phyloP scores from a whole-genome alignment of 1,140 invertebrate genomes.

The Caenorhabditis remanei region DNA sequence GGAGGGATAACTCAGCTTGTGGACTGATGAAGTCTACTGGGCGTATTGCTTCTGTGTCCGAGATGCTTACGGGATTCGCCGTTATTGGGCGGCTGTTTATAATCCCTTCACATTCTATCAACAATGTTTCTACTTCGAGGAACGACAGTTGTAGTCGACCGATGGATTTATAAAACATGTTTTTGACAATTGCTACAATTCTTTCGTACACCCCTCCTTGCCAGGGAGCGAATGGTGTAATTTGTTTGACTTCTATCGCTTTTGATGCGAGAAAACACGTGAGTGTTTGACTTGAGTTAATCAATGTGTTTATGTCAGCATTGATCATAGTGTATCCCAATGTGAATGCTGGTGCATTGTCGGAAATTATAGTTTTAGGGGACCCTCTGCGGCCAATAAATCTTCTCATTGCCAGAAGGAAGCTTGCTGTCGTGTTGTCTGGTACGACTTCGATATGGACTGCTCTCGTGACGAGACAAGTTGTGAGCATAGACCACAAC shows the following conservation, averaged over 20 bases:
- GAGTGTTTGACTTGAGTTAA: conserved; percentile 3
- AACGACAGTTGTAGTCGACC: not conserved
- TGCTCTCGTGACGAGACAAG: conserved; percentile 36
- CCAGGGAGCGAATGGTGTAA: conserved; percentile 48
- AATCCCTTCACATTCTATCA: conserved; percentile 51
- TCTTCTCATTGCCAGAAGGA: conserved; percentile 2
- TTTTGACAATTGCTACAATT: conserved; percentile 23
- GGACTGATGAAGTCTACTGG: conserved; percentile 47
- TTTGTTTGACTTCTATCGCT: not conserved
- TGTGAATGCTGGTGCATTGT: conserved; percentile 45
- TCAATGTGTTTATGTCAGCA: not conserved
- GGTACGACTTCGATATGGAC: conserved; percentile 33
- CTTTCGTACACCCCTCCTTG: not conserved
- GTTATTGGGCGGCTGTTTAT: conserved; percentile 39
- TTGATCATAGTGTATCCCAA: conserved; percentile 38
- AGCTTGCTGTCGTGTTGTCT: not conserved
- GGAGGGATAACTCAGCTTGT: not conserved
- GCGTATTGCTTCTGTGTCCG: conserved; percentile 9
- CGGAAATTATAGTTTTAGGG: conserved; percentile 28
- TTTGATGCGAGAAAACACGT: not conserved
- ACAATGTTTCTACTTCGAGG: conserved; percentile 3
- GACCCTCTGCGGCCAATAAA: conserved; percentile 35
- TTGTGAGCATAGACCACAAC: not conserved
- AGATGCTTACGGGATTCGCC: not conserved
- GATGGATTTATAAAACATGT: conserved; percentile 25